A percentile compares a stretch with the other conserved stretches of the same genome.
Conservation (phyloP, 2,113 vertebrate species). For the Benitochromis conjunctus region DNA sequence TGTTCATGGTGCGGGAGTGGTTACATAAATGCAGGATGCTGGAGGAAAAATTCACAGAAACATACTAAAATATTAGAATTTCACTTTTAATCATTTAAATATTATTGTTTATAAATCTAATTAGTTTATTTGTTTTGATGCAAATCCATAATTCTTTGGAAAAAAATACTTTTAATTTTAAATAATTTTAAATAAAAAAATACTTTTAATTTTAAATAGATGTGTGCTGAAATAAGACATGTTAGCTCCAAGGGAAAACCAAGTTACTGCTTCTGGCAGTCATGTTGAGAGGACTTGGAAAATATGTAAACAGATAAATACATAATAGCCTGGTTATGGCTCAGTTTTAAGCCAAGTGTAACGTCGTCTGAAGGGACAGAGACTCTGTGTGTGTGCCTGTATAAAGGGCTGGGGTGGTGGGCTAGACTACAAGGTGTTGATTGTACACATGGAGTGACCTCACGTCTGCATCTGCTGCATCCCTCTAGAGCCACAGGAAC, state of each 20-base stretch:
- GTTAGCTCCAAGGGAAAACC: not conserved
- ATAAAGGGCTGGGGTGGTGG: not conserved
- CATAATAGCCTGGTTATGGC: not conserved
- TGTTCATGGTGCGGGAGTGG: not conserved
- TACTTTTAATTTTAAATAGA: no score
- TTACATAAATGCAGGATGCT: not conserved
- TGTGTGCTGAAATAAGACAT: not conserved
- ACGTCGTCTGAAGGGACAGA: not conserved
- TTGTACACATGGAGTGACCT: slow-evolving; percentile 22
- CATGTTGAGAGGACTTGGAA: not conserved
- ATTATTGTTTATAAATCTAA: not conserved
- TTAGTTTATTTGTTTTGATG: not conserved
- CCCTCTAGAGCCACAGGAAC: not conserved
- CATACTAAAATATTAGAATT: not conserved
- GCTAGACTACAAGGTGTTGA: slow-evolving; percentile 25
- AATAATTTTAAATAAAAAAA: no score
- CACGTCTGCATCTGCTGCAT: slow-evolving; percentile 12
- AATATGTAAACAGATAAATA: not conserved
- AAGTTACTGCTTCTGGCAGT: not conserved
- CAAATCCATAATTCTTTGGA: not conserved
- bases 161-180: not conserved
- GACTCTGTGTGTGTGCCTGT: not conserved
- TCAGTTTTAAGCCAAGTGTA: not conserved
- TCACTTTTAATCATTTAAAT: not conserved
- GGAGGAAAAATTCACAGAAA: not conserved